Evolutionary conservation across 2,113 vertebrate genomes (phyloP), one percentile per base, ranked within the genome.

Genomic region (Ceyx margarethae): DNA sequence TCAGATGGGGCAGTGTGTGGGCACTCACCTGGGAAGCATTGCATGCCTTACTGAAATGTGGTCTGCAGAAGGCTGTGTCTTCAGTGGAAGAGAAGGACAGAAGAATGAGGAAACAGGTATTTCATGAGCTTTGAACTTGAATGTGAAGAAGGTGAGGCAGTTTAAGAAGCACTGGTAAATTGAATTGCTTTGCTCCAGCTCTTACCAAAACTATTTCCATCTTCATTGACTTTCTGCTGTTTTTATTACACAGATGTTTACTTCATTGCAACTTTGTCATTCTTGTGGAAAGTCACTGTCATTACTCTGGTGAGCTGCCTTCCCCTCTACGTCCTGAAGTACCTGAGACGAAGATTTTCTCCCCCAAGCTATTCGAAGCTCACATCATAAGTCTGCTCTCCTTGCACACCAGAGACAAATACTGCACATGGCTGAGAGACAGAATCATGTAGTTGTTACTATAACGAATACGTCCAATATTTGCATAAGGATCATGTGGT

Each of bases 221-320:
- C 15, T 9, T 51, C 46, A 10, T 3, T 72, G 68, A 64, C 53
- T 21, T 46, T 1, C 8, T 76, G 29, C 65, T 67, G 11, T 15
- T 40, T 23, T 96, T 81, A 75, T 25, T 78, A 73, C 64, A 5
- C 98, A 99, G 99, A 99, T 46, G 97, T 99, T 48, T 99, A 99
- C 96, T 99, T 99, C 98, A 99, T 99, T 92, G 95, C 98, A 60
- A 99, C 99, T 1, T 75, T 99, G 33, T 99, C 99, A 0, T 99
- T 99, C 98, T 96, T 99, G 86, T 99, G 99, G 99, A 99, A 99
- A 96, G 99, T 99, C 87, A 99, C 99, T 0, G 98, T 98, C 90
- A 99, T 99, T 97, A 99, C 99, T 5, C 97, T 99, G 96, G 98
- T 99, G 96, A 99, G 99, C 98, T 99, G 99, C 62, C 98, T 99